phyloP scores from a whole-genome alignment of 2,888 invertebrate species.

The Nomada lathburiana region DNA sequence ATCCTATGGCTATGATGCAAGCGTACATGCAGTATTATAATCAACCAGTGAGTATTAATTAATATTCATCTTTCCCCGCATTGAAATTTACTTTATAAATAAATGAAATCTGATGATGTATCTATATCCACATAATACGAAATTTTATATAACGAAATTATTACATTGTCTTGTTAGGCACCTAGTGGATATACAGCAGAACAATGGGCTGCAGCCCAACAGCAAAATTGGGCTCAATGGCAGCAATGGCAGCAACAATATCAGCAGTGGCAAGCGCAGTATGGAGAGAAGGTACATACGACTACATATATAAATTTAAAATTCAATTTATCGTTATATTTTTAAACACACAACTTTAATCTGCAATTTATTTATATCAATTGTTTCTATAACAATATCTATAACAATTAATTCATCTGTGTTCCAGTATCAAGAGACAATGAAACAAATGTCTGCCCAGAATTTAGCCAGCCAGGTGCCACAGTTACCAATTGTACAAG shows the following conservation, averaged over 20 bases:
- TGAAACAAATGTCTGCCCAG: conserved; percentile 82
- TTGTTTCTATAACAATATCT: neutral
- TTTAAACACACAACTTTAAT: neutral
- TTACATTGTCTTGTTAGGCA: conserved; percentile 72
- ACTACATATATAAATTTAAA: neutral
- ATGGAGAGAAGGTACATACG: conserved; percentile 89
- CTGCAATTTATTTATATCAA: neutral
- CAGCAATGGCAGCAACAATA: conserved; percentile 92
- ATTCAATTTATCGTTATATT: no score
- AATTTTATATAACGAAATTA: neutral
- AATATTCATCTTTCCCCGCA: neutral
- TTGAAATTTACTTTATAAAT: no score
- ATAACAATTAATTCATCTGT: conserved; percentile 50
- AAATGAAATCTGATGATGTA: no score
- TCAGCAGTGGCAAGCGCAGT: conserved; percentile 91
- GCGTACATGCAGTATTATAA: conserved; percentile 83
- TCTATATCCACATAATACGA: no score
- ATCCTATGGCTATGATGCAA: conserved; percentile 83
- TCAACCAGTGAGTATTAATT: conserved; percentile 82
- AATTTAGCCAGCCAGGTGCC: conserved; percentile 77
- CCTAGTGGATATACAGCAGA: conserved; percentile 86
- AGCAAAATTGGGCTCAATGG: conserved; percentile 91
- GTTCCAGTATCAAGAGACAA: conserved; percentile 86
- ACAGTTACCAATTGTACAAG: conserved; percentile 77
- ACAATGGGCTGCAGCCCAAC: conserved; percentile 89